These are phyloP conservation scores for Cephus pulcher DNA, from an alignment of 2,888 invertebrate genomes.

Conservation along the genomic window DNA sequence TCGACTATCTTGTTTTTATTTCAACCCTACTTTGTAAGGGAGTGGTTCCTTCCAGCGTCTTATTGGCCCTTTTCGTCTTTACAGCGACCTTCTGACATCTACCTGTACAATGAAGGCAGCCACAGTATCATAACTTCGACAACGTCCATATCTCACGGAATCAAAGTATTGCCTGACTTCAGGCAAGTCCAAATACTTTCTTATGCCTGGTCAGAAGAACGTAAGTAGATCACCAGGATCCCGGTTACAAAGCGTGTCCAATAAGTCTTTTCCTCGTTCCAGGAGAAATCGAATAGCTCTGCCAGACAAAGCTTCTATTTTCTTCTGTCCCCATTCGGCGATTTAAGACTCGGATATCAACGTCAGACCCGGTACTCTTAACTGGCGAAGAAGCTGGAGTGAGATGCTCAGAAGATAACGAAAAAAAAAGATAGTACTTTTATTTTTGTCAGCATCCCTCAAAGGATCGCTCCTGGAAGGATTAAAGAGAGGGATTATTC, in stretches of 20 bases:
- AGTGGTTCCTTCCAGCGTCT: background rate
- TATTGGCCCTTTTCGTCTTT: background rate
- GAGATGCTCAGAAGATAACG: background rate
- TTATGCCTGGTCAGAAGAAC: background rate
- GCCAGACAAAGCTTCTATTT: background rate
- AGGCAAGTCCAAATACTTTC: background rate
- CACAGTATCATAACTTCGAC: background rate
- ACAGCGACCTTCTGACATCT: background rate
- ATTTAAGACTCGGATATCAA: background rate
- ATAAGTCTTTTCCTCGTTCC: background rate
- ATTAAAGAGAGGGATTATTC: background rate
- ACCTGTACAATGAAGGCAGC: too few relatives aligned
- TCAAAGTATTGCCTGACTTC: too few relatives aligned
- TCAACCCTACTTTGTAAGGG: background rate
- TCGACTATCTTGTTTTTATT: background rate
- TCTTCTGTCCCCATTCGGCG: background rate
- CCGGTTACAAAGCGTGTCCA: background rate
- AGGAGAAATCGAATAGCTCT: background rate
- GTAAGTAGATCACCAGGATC: background rate
- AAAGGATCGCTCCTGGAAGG: background rate
- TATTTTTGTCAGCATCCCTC: background rate
- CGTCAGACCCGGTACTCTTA: background rate
- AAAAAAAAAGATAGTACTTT: background rate
- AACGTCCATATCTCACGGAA: background rate
- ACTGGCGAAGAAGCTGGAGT: background rate